phyloP scores from a whole-genome alignment of 1,140 invertebrate species.

The Lanistes nyassanus region DNA sequence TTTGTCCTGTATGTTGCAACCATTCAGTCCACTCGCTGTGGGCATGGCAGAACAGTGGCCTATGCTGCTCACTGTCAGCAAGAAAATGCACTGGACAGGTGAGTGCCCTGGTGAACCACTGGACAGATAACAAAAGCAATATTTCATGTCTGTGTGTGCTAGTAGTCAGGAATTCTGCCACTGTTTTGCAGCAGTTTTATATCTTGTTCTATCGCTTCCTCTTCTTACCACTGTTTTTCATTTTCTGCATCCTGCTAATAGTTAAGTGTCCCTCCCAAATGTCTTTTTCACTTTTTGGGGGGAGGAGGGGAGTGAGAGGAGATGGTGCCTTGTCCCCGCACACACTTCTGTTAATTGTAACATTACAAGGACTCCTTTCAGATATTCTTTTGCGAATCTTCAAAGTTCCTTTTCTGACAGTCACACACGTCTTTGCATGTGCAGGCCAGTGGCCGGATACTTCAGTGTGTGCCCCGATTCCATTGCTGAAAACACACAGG shows the following conservation, averaged over 20 bases:
- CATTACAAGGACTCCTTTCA: not conserved
- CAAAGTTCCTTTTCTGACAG: not conserved
- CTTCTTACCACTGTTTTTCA: no score
- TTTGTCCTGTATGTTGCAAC: constrained; percentile 98
- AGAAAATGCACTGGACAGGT: constrained; percentile 90
- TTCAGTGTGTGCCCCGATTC: constrained; percentile 97
- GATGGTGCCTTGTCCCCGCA: not conserved
- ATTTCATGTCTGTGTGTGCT: no score
- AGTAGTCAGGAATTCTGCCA: no score
- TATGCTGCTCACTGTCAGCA: constrained; percentile 99
- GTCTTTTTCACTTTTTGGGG: no score
- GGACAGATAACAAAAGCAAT: not conserved
- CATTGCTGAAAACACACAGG: constrained; percentile 91
- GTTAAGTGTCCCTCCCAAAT: no score
- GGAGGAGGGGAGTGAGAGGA: not conserved
- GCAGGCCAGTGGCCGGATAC: constrained; percentile 96
- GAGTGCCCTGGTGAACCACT: constrained; percentile 13
- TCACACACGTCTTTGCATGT: constrained; percentile 60
- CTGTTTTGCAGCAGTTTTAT: no score
- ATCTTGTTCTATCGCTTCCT: no score
- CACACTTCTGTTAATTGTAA: not conserved
- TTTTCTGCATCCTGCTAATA: no score
- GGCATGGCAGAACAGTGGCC: constrained; percentile 84
- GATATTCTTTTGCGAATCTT: not conserved
- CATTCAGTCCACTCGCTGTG: constrained; percentile 89